phyloP scores from a whole-genome alignment of 92 coral and sea anemone species.

The Porites rus region DNA sequence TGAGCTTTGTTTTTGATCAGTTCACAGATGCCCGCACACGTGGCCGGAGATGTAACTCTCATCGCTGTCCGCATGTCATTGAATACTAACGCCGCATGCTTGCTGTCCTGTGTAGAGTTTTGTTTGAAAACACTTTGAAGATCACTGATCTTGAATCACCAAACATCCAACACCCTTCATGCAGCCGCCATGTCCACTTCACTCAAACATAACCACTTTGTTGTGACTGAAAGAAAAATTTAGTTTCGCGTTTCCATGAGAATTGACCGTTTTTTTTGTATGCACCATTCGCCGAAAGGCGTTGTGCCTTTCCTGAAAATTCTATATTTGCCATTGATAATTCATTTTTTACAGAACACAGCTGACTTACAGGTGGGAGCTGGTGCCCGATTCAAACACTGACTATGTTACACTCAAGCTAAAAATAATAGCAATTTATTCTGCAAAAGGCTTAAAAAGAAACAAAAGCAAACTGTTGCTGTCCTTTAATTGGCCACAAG shows the following conservation, averaged over 20 bases:
- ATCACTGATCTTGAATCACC: conserved; percentile 16
- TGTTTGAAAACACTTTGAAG: conserved; percentile 38
- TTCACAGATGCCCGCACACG: conserved; percentile 42
- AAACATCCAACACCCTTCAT: conserved; percentile 7
- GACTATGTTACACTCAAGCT: background rate
- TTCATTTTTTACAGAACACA: conserved; percentile 6
- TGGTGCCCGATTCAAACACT: conserved; percentile 7
- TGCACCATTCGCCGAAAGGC: background rate
- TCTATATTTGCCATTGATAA: background rate
- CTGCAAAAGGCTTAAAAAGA: background rate
- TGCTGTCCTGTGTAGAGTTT: conserved; percentile 30
- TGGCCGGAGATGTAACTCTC: background rate
- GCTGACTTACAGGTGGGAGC: conserved; percentile 29
- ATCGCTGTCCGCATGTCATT: conserved; percentile 49
- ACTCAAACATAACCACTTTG: background rate
- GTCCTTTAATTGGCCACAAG: background rate
- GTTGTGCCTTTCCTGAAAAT: background rate
- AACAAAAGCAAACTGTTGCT: background rate
- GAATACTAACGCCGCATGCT: conserved; percentile 48
- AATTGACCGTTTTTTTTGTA: background rate
- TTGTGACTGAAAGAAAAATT: background rate
- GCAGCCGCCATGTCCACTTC: conserved; percentile 6
- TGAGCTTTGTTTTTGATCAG: conserved; percentile 22
- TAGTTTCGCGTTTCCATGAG: background rate
- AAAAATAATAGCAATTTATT: background rate